phyloP scores from a whole-genome alignment of 2,888 invertebrate species.

The Trichopria drosophilae region DNA sequence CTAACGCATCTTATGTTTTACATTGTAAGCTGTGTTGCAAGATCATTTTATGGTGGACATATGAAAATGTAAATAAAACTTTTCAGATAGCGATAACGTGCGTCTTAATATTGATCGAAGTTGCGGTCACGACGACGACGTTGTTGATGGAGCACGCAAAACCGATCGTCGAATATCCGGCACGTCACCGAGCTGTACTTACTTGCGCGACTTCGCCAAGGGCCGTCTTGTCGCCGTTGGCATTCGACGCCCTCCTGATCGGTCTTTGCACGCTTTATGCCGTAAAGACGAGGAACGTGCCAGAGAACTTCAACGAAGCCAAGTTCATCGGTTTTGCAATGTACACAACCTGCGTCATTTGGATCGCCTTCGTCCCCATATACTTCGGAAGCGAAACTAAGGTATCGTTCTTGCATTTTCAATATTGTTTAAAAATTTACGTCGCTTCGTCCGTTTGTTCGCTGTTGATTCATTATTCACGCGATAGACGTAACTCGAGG shows the following conservation, averaged over 20 bases:
- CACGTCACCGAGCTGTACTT: conserved; percentile 63
- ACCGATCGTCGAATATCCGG: conserved; percentile 62
- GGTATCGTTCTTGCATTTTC: too few species aligned
- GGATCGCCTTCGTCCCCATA: conserved; percentile 78
- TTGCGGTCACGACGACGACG: conserved; percentile 62
- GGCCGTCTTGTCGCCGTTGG: conserved; percentile 68
- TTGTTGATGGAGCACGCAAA: conserved; percentile 65
- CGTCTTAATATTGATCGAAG: conserved; percentile 69
- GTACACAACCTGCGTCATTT: conserved; percentile 78
- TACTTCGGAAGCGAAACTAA: conserved; percentile 72
- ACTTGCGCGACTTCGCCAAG: conserved; percentile 67
- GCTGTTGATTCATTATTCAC: too few species aligned
- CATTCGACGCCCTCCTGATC: conserved; percentile 73
- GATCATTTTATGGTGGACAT: too few species aligned
- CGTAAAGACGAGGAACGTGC: conserved; percentile 75
- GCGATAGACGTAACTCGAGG: too few species aligned
- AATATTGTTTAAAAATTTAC: too few species aligned
- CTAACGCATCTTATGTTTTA: too few species aligned
- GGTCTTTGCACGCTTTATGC: conserved; percentile 76
- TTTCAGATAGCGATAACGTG: conserved; percentile 67
- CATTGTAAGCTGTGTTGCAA: too few species aligned
- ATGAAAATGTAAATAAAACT: too few species aligned
- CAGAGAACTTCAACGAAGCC: conserved; percentile 81
- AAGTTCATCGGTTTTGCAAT: conserved; percentile 78
- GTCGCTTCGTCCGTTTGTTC: too few species aligned